phyloP scores from a whole-genome alignment of 2,797 vertebrate species.

The Pitangus sulphuratus region DNA sequence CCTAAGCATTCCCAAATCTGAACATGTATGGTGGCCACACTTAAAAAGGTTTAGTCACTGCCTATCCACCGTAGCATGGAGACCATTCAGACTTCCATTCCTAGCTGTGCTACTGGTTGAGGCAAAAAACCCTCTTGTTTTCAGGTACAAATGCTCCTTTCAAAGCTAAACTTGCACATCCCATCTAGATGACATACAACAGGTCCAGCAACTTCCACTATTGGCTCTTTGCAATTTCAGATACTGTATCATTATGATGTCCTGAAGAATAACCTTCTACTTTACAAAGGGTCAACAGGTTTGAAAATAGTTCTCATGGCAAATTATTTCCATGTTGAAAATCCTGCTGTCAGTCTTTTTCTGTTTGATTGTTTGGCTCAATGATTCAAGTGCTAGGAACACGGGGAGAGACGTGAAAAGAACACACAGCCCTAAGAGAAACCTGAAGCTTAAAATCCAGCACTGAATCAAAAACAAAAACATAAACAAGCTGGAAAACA shows the following conservation, averaged over 20 bases:
- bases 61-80: neutral
- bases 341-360: neutral
- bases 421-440: neutral
- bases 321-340: neutral
- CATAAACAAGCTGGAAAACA: neutral
- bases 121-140: neutral
- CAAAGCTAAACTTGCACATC: neutral
- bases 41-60: neutral
- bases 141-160: neutral
- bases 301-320: neutral
- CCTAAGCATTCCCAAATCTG: neutral
- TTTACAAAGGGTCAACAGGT: neutral
- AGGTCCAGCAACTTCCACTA: neutral
- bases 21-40: fast-evolving
- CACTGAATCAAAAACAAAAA: neutral
- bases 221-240: neutral
- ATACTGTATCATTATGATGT: neutral
- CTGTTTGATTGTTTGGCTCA: neutral
- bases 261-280: neutral
- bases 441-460: neutral
- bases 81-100: neutral
- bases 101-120: neutral
- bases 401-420: neutral
- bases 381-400: neutral
- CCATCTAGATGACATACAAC: neutral